These are phyloP conservation scores for Betta splendens DNA, from an alignment of 2,797 vertebrate species.

Conservation along the genomic window DNA sequence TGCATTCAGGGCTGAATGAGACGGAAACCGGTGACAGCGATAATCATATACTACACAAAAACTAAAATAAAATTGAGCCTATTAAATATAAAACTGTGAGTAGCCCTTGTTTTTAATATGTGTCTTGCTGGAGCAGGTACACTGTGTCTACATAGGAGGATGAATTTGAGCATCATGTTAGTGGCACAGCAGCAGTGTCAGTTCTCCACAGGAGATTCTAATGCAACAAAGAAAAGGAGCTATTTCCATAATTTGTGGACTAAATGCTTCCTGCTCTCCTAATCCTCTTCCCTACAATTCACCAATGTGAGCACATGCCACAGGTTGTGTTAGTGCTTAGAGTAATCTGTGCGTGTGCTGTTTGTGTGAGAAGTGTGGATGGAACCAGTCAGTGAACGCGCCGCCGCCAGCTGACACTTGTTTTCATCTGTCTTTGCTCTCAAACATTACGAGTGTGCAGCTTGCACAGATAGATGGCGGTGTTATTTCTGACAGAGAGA, in stretches of 20 bases:
- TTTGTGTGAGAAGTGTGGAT: background rate
- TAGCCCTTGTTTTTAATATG: too few species aligned
- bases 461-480: constrained; percentile 15
- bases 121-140: background rate
- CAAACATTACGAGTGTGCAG: constrained; percentile 2
- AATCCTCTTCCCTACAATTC: background rate
- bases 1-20: too few species aligned
- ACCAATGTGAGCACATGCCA: background rate
- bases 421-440: constrained; percentile 18
- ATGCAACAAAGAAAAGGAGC: background rate
- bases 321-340: background rate
- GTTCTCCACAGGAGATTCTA: too few species aligned
- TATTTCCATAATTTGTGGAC: background rate
- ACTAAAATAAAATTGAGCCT: too few species aligned
- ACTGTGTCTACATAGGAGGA: too few species aligned
- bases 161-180: too few species aligned
- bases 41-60: too few species aligned
- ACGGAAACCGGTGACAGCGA: too few species aligned
- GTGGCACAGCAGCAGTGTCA: too few species aligned
- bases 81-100: too few species aligned
- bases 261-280: background rate
- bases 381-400: background rate
- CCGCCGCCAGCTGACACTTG: constrained; percentile 10
- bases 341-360: background rate
- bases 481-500: constrained; percentile 31